Conservation (phyloP, 2,888 invertebrate species). For the Epistrophella euchroma region DNA sequence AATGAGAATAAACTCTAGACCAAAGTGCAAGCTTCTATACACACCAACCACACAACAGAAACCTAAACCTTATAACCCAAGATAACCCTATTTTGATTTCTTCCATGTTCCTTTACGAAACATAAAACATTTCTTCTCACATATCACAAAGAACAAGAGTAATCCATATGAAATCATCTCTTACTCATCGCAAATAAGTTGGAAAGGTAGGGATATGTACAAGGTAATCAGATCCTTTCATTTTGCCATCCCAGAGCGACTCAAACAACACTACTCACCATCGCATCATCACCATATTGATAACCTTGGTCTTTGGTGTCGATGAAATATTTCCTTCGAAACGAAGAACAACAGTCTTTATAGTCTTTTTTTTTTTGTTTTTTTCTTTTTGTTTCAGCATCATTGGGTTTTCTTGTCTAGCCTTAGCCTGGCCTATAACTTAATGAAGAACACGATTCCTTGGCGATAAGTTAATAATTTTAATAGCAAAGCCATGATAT, state of each 20-base stretch:
- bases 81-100: constrained; percentile 46
- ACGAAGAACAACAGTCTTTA: constrained; percentile 41
- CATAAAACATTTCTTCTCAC: constrained; percentile 25
- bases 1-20: neutral
- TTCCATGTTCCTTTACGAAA: constrained; percentile 7
- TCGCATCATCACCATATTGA: constrained; percentile 1
- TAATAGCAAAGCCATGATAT: constrained; percentile 70
- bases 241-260: constrained; percentile 10
- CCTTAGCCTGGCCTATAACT: constrained; percentile 64
- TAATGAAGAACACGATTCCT: constrained; percentile 75
- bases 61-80: constrained; percentile 47
- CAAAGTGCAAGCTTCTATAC: neutral
- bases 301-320: constrained; percentile 69
- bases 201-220: neutral
- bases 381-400: constrained; percentile 54
- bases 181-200: constrained; percentile 55
- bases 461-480: constrained; percentile 74
- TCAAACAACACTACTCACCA: constrained; percentile 32
- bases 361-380: neutral
- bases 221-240: constrained; percentile 72
- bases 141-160: constrained; percentile 27
- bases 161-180: constrained; percentile 57
- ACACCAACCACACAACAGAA: constrained; percentile 39
- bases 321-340: constrained; percentile 65
- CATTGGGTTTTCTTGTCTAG: constrained; percentile 37